Conservation (phyloP, 2,797 vertebrate species). For the Gastrophryne carolinensis region DNA sequence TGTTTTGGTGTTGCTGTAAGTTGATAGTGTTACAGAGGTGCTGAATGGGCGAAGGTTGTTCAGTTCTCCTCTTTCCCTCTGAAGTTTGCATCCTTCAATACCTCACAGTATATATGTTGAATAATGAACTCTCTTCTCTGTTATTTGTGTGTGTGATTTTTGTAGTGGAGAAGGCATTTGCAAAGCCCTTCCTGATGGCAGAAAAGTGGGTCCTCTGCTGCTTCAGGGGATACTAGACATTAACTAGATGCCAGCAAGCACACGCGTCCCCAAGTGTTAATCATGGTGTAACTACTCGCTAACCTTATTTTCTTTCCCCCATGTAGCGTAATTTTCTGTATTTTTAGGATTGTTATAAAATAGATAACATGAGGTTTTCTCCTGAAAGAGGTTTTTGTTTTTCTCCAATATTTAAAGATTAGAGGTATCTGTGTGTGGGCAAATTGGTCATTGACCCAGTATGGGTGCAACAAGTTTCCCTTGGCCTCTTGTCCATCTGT, state of each 20-base stretch:
- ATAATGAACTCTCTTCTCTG: constrained; percentile 98
- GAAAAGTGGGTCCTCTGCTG: constrained; percentile 94
- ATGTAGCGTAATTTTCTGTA: neutral
- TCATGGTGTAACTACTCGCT: constrained; percentile 87
- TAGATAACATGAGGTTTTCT: neutral
- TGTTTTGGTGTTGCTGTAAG: constrained; percentile 58
- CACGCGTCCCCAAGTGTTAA: constrained; percentile 89
- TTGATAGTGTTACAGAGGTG: constrained; percentile 65
- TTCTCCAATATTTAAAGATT: too few relatives aligned
- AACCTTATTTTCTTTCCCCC: constrained; percentile 70
- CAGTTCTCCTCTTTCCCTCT: constrained; percentile 55
- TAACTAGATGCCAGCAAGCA: constrained; percentile 91
- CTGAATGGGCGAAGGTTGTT: constrained; percentile 72
- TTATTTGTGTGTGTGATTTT: constrained; percentile 99
- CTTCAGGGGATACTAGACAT: constrained; percentile 97
- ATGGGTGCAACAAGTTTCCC: too few relatives aligned
- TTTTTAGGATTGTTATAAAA: neutral
- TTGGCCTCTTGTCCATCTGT: too few relatives aligned
- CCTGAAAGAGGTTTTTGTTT: too few relatives aligned
- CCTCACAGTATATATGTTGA: constrained; percentile 76
- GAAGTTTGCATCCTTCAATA: constrained; percentile 75
- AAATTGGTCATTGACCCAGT: too few relatives aligned
- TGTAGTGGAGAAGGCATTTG: constrained; percentile 99
- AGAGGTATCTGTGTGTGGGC: too few relatives aligned
- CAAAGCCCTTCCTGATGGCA: constrained; percentile 98